phyloP scores from a whole-genome alignment of 2,113 vertebrate species.

The Thryonomys swinderianus region DNA sequence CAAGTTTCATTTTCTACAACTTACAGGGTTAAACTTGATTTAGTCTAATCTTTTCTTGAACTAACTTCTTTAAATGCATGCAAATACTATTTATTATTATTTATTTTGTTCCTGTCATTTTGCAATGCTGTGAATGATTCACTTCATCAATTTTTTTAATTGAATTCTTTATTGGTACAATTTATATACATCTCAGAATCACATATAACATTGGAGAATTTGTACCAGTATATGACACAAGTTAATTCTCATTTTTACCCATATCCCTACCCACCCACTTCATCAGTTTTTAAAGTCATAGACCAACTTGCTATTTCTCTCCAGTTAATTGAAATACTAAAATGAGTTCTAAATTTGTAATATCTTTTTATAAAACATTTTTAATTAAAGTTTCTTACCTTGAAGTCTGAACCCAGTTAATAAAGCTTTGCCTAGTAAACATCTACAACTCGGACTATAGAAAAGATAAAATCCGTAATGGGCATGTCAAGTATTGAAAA shows the following conservation, averaged over 20 bases:
- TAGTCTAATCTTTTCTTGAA: background rate
- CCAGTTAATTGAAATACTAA: background rate
- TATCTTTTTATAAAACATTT: background rate
- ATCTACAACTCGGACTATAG: conserved; percentile 42
- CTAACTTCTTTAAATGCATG: background rate
- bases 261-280: background rate
- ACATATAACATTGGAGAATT: too few relatives aligned
- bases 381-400: conserved; percentile 50
- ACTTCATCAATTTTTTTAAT: conserved; percentile 28
- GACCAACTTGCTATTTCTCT: background rate
- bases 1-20: background rate
- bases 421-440: conserved; percentile 17
- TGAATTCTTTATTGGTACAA: too few relatives aligned
- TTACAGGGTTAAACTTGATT: background rate
- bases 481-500: conserved; percentile 36
- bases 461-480: conserved; percentile 39
- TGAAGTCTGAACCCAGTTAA: conserved; percentile 18
- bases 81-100: background rate
- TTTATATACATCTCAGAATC: too few relatives aligned
- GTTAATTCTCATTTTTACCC: too few relatives aligned
- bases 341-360: conserved; percentile 43
- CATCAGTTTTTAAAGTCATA: conserved; percentile 5
- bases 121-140: background rate
- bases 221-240: too few relatives aligned
- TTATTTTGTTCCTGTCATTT: background rate